Evolutionary conservation across 2,888 invertebrate genomes (phyloP).

Genomic region (Oscheius sp.): DNA sequence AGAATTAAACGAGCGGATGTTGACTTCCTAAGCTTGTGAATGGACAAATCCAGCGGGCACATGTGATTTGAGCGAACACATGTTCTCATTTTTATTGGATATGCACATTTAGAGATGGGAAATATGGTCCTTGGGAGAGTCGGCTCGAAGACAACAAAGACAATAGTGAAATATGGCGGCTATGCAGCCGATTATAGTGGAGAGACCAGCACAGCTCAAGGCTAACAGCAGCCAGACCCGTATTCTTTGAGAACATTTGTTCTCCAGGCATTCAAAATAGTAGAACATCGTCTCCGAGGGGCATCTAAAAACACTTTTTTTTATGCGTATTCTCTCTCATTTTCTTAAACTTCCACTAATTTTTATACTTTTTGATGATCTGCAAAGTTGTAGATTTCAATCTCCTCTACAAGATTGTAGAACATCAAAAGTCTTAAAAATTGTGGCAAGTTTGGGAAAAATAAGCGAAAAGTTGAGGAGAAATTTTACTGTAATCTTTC

Average conservation of each 20-base stretch:
- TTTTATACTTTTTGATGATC: not conserved
- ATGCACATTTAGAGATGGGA: constrained; percentile 20
- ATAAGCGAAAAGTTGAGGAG: too few relatives aligned
- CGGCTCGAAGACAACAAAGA: constrained; percentile 36
- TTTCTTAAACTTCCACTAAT: not conserved
- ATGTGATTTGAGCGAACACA: too few relatives aligned
- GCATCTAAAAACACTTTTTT: constrained; percentile 40
- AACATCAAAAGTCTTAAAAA: too few relatives aligned
- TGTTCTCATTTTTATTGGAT: constrained; percentile 10
- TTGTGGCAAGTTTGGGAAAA: too few relatives aligned
- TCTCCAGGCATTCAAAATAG: constrained; percentile 50
- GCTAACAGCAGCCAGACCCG: constrained; percentile 59
- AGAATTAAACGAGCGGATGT: too few relatives aligned
- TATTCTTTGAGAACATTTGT: constrained; percentile 49
- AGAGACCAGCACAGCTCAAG: constrained; percentile 47
- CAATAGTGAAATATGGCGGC: constrained; percentile 51
- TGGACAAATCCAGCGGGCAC: too few relatives aligned
- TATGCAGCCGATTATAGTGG: constrained; percentile 45
- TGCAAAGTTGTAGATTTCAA: too few relatives aligned
- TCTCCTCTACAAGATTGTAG: too few relatives aligned
- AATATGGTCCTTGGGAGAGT: not conserved
- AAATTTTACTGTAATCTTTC: too few relatives aligned
- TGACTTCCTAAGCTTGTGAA: too few relatives aligned
- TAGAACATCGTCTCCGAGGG: constrained; percentile 58
- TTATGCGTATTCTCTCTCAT: not conserved